Evolutionary conservation across 2,888 invertebrate species (phyloP).

Genomic region (Lasioglossum marginatum): DNA sequence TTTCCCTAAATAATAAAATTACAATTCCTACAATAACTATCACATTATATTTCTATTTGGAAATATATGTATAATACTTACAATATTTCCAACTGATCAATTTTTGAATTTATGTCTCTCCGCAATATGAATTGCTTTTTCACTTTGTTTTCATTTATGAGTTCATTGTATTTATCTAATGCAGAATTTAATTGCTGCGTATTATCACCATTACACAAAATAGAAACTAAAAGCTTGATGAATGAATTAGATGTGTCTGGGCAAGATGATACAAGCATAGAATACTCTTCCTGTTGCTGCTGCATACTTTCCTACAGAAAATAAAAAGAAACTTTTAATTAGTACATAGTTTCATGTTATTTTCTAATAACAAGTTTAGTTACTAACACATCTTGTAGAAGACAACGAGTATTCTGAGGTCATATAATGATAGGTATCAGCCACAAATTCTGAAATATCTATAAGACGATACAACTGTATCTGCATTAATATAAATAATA

Average conservation of each 20-base stretch:
- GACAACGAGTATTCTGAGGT: slow-evolving; percentile 77
- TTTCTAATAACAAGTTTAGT: neutral
- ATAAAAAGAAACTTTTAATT: slow-evolving; percentile 4
- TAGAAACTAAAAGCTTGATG: slow-evolving; percentile 75
- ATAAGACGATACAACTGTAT: slow-evolving; percentile 75
- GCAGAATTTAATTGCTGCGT: slow-evolving; percentile 57
- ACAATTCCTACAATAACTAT: slow-evolving; percentile 18
- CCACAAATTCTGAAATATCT: slow-evolving; percentile 77
- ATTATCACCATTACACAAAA: slow-evolving; percentile 66
- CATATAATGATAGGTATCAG: slow-evolving; percentile 78
- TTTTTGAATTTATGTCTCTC: slow-evolving; percentile 30
- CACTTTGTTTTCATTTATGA: neutral
- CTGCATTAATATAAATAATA: slow-evolving; percentile 79
- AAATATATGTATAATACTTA: slow-evolving; percentile 58
- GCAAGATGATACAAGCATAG: slow-evolving; percentile 51
- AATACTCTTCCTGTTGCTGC: slow-evolving; percentile 75
- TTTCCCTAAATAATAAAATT: slow-evolving; percentile 69
- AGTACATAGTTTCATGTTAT: neutral
- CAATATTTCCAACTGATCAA: slow-evolving; percentile 57
- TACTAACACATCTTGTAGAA: slow-evolving; percentile 78
- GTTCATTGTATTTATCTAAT: slow-evolving; percentile 7
- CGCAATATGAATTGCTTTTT: slow-evolving; percentile 4
- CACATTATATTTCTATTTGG: neutral
- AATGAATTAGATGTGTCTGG: slow-evolving; percentile 75
- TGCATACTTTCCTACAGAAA: slow-evolving; percentile 76